Conservation (phyloP, 2,888 invertebrate genomes). For the Charanyca ferruginea region DNA sequence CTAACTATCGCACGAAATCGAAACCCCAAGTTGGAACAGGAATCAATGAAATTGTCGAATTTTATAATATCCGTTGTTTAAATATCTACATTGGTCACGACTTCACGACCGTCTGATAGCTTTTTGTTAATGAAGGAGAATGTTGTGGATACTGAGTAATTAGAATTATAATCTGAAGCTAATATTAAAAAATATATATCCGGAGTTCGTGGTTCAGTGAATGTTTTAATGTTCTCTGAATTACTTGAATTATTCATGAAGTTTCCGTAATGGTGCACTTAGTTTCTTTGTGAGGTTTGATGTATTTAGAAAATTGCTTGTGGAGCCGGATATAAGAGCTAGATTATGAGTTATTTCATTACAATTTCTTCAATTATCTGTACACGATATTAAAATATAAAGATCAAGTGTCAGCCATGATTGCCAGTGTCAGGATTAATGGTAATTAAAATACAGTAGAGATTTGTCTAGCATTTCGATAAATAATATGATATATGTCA, state of each 20-base stretch:
- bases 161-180: constrained; percentile 22
- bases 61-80: constrained; percentile 32
- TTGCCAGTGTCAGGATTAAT: background rate
- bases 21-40: constrained; percentile 19
- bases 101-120: background rate
- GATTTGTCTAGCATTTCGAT: background rate
- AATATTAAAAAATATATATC: constrained; percentile 25
- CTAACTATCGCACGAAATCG: constrained; percentile 32
- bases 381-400: background rate
- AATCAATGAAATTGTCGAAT: constrained; percentile 15
- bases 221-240: constrained; percentile 44
- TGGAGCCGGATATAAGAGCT: constrained; percentile 24
- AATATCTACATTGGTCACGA: constrained; percentile 28
- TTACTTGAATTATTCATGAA: constrained; percentile 54
- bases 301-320: constrained; percentile 37
- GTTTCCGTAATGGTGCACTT: constrained; percentile 46
- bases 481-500: constrained; percentile 14
- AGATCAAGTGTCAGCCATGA: background rate
- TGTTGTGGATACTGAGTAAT: constrained; percentile 27
- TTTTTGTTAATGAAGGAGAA: constrained; percentile 28
- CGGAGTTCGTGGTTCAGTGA: constrained; percentile 48
- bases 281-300: constrained; percentile 30
- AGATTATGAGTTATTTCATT: constrained; percentile 5
- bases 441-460: background rate
- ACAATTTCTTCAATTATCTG: constrained; percentile 6